A percentile compares a stretch with the other conserved stretches of the same genome.
Conservation (phyloP, 1,140 invertebrate genomes). For the Hyphantria cunea region DNA sequence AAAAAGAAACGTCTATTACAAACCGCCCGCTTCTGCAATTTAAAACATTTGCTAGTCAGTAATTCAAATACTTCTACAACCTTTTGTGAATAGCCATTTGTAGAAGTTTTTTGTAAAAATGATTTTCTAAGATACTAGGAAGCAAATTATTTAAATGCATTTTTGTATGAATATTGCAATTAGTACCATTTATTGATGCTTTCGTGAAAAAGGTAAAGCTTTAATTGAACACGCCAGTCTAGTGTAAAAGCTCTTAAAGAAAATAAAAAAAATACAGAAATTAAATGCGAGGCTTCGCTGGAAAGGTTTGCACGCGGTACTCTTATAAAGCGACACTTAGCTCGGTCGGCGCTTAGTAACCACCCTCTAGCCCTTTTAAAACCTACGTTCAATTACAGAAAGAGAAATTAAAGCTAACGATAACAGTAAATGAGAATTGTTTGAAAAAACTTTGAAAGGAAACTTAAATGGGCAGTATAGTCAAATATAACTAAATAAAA, state of each 20-base stretch:
- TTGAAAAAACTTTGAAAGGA: not conserved
- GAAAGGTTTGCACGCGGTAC: slow-evolving; percentile 41
- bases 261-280: slow-evolving; percentile 49
- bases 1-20: slow-evolving; percentile 20
- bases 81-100: slow-evolving; percentile 5
- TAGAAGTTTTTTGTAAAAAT: not conserved
- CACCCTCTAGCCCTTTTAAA: slow-evolving; percentile 32
- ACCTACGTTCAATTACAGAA: slow-evolving; percentile 31
- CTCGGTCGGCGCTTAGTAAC: slow-evolving; percentile 30
- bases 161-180: slow-evolving; percentile 9
- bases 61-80: slow-evolving; percentile 21
- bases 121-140: not conserved
- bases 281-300: slow-evolving; percentile 41
- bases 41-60: slow-evolving; percentile 20
- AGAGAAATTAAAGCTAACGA: slow-evolving; percentile 31
- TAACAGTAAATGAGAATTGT: slow-evolving; percentile 24
- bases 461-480: too few relatives aligned
- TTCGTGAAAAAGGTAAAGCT: slow-evolving; percentile 40
- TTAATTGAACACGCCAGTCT: slow-evolving; percentile 51
- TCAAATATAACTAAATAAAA: too few relatives aligned
- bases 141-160: not conserved
- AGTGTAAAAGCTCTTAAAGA: slow-evolving; percentile 54
- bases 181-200: slow-evolving; percentile 29
- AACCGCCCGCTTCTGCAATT: slow-evolving; percentile 18
- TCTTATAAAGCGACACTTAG: slow-evolving; percentile 37